Conservation (phyloP, 2,113 vertebrate species). For the Glaucomys volans region DNA sequence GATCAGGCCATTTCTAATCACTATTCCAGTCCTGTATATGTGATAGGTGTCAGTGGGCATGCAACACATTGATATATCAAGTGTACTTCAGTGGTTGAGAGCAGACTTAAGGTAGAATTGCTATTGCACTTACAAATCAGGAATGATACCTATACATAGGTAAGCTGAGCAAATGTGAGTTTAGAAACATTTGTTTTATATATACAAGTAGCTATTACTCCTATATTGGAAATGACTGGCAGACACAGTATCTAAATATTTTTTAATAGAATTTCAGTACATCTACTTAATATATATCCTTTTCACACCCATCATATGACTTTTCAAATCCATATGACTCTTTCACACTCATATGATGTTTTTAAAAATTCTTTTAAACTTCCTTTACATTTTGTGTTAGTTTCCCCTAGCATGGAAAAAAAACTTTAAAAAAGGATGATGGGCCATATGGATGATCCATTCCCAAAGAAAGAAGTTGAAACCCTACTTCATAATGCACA, state of each 20-base stretch:
- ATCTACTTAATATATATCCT: background rate
- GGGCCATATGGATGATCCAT: background rate
- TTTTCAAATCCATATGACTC: no score
- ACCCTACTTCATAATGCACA: background rate
- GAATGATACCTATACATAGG: background rate
- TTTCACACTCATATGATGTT: background rate
- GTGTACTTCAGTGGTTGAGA: background rate
- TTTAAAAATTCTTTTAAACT: background rate
- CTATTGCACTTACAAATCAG: background rate
- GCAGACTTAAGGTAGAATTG: background rate
- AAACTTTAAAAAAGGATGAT: background rate
- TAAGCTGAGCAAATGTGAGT: background rate
- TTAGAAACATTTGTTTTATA: background rate
- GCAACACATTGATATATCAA: background rate
- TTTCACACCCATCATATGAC: background rate
- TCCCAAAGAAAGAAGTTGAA: background rate
- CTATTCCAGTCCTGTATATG: background rate
- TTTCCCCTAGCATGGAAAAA: background rate
- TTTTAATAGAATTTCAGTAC: background rate
- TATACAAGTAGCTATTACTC: background rate
- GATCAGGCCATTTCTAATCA: background rate
- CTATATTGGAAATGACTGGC: background rate
- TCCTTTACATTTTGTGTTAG: background rate
- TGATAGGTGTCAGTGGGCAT: background rate
- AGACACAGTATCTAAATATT: background rate